Evolutionary conservation across 2,888 invertebrate genomes (phyloP).

Genomic region (Lissocephala sabroskyi): DNA sequence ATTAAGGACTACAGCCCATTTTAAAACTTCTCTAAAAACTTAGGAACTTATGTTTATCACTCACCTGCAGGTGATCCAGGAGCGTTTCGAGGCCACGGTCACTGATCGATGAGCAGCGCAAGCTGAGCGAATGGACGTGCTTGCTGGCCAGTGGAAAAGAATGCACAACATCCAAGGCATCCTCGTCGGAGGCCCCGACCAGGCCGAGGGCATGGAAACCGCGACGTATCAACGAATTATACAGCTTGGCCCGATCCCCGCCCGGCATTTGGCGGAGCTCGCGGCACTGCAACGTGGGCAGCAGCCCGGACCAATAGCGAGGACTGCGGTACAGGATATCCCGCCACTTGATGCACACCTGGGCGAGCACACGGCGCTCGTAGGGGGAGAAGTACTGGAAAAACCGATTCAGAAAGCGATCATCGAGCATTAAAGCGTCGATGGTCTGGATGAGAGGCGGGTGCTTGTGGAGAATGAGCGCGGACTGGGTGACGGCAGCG

Average conservation of each 20-base stretch:
- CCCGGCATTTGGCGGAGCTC: constrained; percentile 80
- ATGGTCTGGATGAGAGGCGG: constrained; percentile 78
- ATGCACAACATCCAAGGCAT: constrained; percentile 89
- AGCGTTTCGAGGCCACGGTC: constrained; percentile 92
- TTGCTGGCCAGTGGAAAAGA: constrained; percentile 87
- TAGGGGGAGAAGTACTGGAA: constrained; percentile 86
- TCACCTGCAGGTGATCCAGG: constrained; percentile 89
- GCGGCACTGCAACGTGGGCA: constrained; percentile 89
- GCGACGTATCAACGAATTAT: constrained; percentile 85
- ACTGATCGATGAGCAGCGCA: constrained; percentile 91
- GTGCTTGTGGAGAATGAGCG: constrained; percentile 70
- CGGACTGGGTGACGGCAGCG: constrained; percentile 59
- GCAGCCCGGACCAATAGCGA: constrained; percentile 89
- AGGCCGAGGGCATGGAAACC: constrained; percentile 90
- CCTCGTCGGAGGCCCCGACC: constrained; percentile 90
- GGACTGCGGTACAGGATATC: constrained; percentile 90
- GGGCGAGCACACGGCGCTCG: constrained; percentile 86
- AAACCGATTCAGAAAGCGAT: constrained; percentile 87
- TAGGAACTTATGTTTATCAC: too few species aligned
- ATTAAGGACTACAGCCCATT: too few species aligned
- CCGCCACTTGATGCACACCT: constrained; percentile 90
- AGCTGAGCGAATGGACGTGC: constrained; percentile 86
- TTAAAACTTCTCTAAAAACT: too few species aligned
- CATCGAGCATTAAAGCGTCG: constrained; percentile 86
- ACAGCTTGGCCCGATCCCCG: constrained; percentile 78